Base-by-base conservation (phyloP, 2,888 invertebrate genomes). In the Ligdia adustata region DNA sequence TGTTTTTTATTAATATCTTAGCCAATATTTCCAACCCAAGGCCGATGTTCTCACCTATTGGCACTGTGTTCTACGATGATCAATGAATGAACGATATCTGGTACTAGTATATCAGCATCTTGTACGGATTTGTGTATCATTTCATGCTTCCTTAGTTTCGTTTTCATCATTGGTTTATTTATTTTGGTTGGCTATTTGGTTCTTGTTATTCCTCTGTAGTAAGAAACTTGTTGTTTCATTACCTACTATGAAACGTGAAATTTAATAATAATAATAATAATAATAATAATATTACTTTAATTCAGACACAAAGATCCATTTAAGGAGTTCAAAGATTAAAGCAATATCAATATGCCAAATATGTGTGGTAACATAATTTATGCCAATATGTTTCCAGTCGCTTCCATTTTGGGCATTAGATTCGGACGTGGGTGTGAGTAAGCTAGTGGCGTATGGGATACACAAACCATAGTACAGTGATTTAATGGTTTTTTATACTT, bases 361-460 rank as follows among this genome's bases (percentile, higher is more conserved):
- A 3, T 9, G n/a, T 4, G 5, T 9, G 7, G 5, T 22, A 9
- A 34, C 24, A 14, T 33, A 11, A 18, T 22, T 34, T 22, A 34
- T 20, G n/a, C 33, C 7, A 14, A 9, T 22, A 9, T 6, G 15
- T 16, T 16, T 26, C 5, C 2, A 37, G 15, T 18, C 12, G 15
- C 6, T 15, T 9, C 26, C 27, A 27, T 37, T 27, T 37, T 16
- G 11, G 35, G 9, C 7, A 4, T 18, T 11, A 11, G 11, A 11
- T 9, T 11, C n/a, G 4, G 13, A 9, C 11, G 37, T 27, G 18
- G 37, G 37, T 9, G 9, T 11, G 2, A 18, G 16, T n/a, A n/a
- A n/a, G n/a, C n/a, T n/a, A n/a, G n/a, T n/a, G n/a, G n/a, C 37
- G 37, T 37, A 9, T 26, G 37, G 11, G 16, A 27, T 12, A 27